Evolutionary conservation across 2,113 vertebrate genomes (phyloP).

Genomic region (Leptobrachium ailaonicum): DNA sequence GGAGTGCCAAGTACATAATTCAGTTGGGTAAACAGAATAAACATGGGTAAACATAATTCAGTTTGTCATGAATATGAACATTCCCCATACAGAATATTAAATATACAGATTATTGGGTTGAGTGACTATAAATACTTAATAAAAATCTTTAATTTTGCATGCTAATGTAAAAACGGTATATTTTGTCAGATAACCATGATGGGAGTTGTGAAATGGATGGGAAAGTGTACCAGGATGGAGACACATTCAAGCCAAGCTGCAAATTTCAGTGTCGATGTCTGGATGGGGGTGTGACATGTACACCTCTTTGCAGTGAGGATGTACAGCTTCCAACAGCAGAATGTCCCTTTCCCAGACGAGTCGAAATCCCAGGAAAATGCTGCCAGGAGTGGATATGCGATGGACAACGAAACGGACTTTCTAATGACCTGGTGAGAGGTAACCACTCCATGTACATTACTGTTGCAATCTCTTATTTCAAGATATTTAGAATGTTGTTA

Average conservation of each 20-base stretch:
- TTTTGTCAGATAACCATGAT: conserved; percentile 72
- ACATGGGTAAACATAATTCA: too few relatives aligned
- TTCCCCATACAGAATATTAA: too few relatives aligned
- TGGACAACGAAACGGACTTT: conserved; percentile 62
- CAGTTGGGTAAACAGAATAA: too few relatives aligned
- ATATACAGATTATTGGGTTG: too few relatives aligned
- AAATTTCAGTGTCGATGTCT: conserved; percentile 77
- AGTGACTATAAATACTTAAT: too few relatives aligned
- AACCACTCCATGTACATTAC: neutral
- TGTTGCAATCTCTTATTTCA: too few relatives aligned
- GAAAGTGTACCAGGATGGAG: conserved; percentile 76
- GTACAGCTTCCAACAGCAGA: conserved; percentile 76
- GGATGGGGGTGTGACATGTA: conserved; percentile 81
- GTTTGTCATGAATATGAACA: too few relatives aligned
- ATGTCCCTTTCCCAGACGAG: conserved; percentile 76
- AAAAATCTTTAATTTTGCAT: too few relatives aligned
- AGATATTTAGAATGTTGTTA: too few relatives aligned
- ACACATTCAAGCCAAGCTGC: conserved; percentile 88
- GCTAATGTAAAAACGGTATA: too few relatives aligned
- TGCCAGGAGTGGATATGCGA: conserved; percentile 92
- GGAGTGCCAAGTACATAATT: too few relatives aligned
- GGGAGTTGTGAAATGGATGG: conserved; percentile 82
- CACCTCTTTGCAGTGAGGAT: conserved; percentile 76
- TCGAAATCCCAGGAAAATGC: conserved; percentile 83
- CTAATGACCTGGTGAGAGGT: conserved; percentile 9